These are phyloP conservation scores for Patiria pectinifera DNA, from an alignment of 53 echinoderm and acorn worm species.

Conservation along the genomic window DNA sequence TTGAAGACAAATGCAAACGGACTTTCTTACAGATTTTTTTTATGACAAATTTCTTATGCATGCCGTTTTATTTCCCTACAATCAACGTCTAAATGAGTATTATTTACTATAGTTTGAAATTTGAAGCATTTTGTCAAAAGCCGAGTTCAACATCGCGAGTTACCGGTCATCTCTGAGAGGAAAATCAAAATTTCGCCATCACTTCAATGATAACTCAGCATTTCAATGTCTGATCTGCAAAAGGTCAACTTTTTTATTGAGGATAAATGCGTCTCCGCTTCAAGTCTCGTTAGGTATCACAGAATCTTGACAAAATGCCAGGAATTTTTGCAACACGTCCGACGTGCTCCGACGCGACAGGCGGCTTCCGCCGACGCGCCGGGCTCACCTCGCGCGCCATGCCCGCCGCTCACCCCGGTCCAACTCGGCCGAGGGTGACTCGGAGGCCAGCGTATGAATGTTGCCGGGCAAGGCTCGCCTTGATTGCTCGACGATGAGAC, in stretches of 20 bases:
- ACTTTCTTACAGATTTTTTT: not conserved
- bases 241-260: not conserved
- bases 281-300: not conserved
- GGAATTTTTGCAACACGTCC: not conserved
- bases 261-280: not conserved
- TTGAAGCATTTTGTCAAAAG: not conserved
- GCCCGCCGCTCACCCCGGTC: not conserved
- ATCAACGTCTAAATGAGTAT: no score
- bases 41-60: no score
- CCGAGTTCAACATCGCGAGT: not conserved
- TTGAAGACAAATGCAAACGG: not conserved
- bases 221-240: not conserved
- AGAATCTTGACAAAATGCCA: slow-evolving; percentile 8
- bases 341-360: not conserved
- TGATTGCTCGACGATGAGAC: not conserved
- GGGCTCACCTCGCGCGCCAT: not conserved
- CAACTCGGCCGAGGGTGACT: not conserved
- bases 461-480: not conserved
- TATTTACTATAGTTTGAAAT: not conserved
- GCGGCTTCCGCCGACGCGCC: not conserved
- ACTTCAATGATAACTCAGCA: not conserved
- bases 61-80: no score
- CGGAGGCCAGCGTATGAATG: no score
- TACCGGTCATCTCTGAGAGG: not conserved
- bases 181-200: not conserved